Percentiles rank a stretch among this genome's conserved stretches.
Conservation (phyloP, 2,113 vertebrate genomes). For the Ptyas mucosa region DNA sequence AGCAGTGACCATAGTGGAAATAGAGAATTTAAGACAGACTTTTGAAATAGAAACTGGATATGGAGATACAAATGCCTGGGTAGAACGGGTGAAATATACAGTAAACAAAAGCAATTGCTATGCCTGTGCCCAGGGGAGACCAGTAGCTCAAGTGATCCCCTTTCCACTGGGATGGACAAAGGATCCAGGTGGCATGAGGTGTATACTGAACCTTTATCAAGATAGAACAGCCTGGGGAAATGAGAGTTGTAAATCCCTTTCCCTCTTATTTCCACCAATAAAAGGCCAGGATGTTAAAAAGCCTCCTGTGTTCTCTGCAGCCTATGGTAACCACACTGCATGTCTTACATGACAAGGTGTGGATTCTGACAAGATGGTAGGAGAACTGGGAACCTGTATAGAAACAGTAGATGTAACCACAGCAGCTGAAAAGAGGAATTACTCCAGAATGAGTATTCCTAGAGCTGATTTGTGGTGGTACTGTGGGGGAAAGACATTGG, state of each 20-base stretch:
- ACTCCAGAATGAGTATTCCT: no score
- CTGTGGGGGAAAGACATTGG: not conserved
- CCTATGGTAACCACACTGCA: not conserved
- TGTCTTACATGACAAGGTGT: no score
- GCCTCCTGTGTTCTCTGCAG: not conserved
- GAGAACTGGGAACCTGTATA: no score
- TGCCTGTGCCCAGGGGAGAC: not conserved
- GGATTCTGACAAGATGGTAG: not conserved
- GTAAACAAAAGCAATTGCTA: not conserved
- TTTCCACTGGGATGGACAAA: not conserved
- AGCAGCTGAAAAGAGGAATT: not conserved
- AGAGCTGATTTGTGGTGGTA: not conserved
- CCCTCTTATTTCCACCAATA: not conserved
- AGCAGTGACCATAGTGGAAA: no score
- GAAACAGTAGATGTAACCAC: not conserved
- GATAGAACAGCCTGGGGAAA: not conserved
- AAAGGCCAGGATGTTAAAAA: not conserved
- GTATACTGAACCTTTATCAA: not conserved
- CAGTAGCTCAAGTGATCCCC: not conserved
- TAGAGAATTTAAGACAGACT: no score
- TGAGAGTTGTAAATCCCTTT: not conserved
- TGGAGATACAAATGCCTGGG: not conserved
- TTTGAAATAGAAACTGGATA: not conserved
- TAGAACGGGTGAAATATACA: not conserved
- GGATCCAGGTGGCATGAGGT: not conserved